Conservation (phyloP, 2,888 invertebrate genomes). For the Drosophila koepferae region DNA sequence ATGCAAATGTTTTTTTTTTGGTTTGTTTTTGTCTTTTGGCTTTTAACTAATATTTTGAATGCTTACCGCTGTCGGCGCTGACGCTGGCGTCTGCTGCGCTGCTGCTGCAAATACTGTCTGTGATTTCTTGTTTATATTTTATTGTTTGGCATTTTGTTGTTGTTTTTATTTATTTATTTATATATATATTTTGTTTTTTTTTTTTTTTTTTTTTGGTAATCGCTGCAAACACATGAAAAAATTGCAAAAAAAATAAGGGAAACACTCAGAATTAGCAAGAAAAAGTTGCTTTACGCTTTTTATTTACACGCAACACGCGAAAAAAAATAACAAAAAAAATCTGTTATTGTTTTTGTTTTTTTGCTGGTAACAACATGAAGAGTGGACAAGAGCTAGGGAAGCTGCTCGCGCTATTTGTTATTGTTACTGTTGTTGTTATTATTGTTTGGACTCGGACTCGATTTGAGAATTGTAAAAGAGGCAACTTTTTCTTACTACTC, state of each 20-base stretch:
- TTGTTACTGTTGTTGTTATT: conserved; percentile 15
- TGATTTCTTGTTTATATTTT: conserved; percentile 33
- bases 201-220: conserved; percentile 8
- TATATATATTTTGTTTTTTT: neutral
- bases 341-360: conserved; percentile 10
- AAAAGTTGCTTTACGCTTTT: conserved; percentile 38
- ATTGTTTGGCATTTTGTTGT: conserved; percentile 27
- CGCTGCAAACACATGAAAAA: conserved; percentile 49
- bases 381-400: conserved; percentile 15
- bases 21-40: conserved; percentile 10
- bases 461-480: conserved; percentile 15
- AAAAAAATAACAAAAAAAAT: conserved; percentile 16
- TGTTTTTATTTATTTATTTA: conserved; percentile 1
- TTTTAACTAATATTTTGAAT: conserved; percentile 21
- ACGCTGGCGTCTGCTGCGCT: conserved; percentile 34
- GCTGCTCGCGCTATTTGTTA: conserved; percentile 5
- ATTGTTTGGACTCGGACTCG: conserved; percentile 6
- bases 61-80: conserved; percentile 47
- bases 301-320: conserved; percentile 50
- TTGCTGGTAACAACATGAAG: conserved; percentile 11
- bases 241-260: conserved; percentile 35
- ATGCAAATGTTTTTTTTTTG: conserved; percentile 31
- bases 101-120: conserved; percentile 21
- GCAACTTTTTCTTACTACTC: conserved; percentile 49
- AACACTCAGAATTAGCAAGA: conserved; percentile 18